Evolutionary conservation across 2,888 invertebrate species (phyloP), one percentile per base, ranked within the genome.

Genomic region (Cantharis rustica): DNA sequence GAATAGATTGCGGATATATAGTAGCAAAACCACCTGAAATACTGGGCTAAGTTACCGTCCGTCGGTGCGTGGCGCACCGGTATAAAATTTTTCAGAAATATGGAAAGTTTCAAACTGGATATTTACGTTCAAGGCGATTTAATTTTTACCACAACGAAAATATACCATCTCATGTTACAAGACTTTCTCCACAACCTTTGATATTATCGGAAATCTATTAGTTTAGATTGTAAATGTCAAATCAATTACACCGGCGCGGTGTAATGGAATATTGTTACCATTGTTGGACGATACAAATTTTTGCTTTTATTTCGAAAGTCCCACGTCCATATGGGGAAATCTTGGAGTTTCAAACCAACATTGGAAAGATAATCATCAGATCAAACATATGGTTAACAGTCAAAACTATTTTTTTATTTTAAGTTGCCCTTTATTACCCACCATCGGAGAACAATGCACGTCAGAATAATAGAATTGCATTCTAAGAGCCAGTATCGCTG

Each of bases 401-500:
- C 47, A 47, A 47, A 47, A 47, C n/a, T 10, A 47, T 47, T 47
- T 47, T 23, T 47, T 47, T 47, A 47, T 47, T 47, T 47, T 47
- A 47, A 47, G 7, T n/a, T 47, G 47, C 47, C 64, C 23, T 66
- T 66, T 66, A 66, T 66, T 17, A 66, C 47, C 68, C 16, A 15
- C 47, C 64, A 72, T 16, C 15, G 66, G 66, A 23, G 26, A 68
- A 13, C 23, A 69, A 31, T 64, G 61, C 26, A 1, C 47, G 47
- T 47, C 16, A 64, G 31, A 20, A 61, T 69, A 64, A 79, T 70
- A 61, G 62, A 63, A 63, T 69, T 31, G 70, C 61, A 64, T 75
- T 70, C 64, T 75, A 76, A 77, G 69, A 68, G 75, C 76, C 69
- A 70, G 77, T 80, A 80, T 79, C 80, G 72, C 79, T 80, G 80